Base-by-base conservation (phyloP, 2,888 invertebrate genomes). In the Fabriciana adippe region DNA sequence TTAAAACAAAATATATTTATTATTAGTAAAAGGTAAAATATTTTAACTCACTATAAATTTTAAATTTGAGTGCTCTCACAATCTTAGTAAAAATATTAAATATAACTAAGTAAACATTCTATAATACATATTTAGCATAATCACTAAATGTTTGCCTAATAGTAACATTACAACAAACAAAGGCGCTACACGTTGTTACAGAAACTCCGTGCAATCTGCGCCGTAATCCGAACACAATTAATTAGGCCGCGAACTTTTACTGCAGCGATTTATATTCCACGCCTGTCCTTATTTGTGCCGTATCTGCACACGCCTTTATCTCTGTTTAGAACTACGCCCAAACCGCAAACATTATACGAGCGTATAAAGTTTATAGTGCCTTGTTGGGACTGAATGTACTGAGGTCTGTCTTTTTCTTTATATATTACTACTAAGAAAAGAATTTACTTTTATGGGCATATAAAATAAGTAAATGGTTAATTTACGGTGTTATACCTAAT, bases 141-240 rank as follows among this genome's bases (percentile, higher is more conserved):
- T 41, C 11, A 41, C 35, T 41, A 41, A 41, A 11, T 41, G 35
- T 41, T 41, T 41, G 35, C 35, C 35, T 41, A n/a, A 31, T 31
- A 59, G 48, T 59, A 59, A 59, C 48, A 59, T 59, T 26, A 59
- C 47, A 59, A 48, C 59, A 59, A 59, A 59, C 48, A 50, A 50
- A 61, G 48, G 26, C n/a, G 26, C 45, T 55, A 50, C 61, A 61
- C 66, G 48, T 41, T 64, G 56, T 55, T 41, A 60, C 48, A 16
- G 55, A 45, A 66, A 66, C 60, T 66, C 60, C 48, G 35, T 61
- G 55, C 60, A 65, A 65, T 65, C 64, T 56, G 50, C 56, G 60
- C 72, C 72, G 83, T 83, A 86, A 86, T 84, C 83, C 82, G 82
- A 86, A 86, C 81, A 82, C 86, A 88, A 90, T 89, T 90, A 90